Base-by-base conservation (phyloP, 2,113 vertebrate species). In the Climacteris rufus region DNA sequence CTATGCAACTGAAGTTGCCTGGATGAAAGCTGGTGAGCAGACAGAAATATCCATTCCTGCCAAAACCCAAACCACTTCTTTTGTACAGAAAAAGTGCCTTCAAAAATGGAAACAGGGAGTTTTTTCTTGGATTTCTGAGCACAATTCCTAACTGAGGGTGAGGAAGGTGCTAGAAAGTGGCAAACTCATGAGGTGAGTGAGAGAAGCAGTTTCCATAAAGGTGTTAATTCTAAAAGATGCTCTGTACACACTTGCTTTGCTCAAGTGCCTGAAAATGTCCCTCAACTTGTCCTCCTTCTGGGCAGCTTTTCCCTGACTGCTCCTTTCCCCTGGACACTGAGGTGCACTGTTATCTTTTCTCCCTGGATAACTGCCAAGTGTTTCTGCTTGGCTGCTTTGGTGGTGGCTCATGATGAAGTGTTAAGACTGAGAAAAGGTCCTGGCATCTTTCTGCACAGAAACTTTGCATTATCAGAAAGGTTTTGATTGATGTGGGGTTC, bases 1-100 rank as follows among this genome's bases (percentile, higher is more conserved):
- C 39, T 33, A 0, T 8, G 7, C 39, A 30, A 5, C 39, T 42
- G 0, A 14, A 44, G 12, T 2, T 71, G 23, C 30, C 35, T 44
- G 28, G 35, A 27, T 63, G n/a, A 81, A 79, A 72, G 15, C 9
- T 25, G 52, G 28, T 30, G 49, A 65, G 61, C 65, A 64, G 60
- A 30, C 15, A 75, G n/a, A 78, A 68, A 81, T 74, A 75, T 2
- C 19, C 33, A 15, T 42, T 75, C 52, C 65, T 59, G 20, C 53
- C 31, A 20, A 88, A 90, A 68, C 4, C 23, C 31, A 19, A 94
- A 64, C 15, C 28, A 15, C 33, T 11, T 6, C 2, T 71, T 47
- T 61, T 31, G 10, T 33, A 23, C 30, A 80, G 40, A 17, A 54
- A n/a, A 4, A 27, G 27, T 2, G 8, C 8, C 24, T 52, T 81